Evolutionary conservation across 2,888 invertebrate species (phyloP), one percentile per base, ranked within the genome.

Genomic region (Scaptomyza tumidula): DNA sequence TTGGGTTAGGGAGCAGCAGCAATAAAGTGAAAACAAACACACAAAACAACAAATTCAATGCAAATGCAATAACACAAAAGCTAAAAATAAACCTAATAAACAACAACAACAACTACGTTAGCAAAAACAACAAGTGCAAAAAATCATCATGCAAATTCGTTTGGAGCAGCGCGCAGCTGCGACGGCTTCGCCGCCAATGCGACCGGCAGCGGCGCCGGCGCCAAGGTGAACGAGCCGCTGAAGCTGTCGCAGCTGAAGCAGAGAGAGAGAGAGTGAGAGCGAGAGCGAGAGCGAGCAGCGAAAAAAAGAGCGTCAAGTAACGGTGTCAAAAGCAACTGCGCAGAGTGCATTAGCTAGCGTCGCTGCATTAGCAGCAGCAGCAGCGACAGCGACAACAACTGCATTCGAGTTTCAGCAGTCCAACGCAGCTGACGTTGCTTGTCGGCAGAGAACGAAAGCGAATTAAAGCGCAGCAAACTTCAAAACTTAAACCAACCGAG

Each of bases 81-180:
- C 35, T 59, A 52, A 69, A 68, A 52, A 59, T 50, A 43, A 59
- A 64, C 33, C 33, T 37, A 6, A 60, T 19, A 45, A 56, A 41
- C n/a, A 74, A 39, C 16, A 46, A n/a, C 5, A 61, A 43, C 27
- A 44, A 19, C 41, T 35, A 31, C 2, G 19, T 19, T 19, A 55
- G 35, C 7, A 55, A 9, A 35, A 55, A 29, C 14, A 45, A 43
- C 5, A 14, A 24, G 0, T 39, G 35, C 14, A 35, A 58, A 49
- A 53, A 59, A 49, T 16, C 74, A 61, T 59, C 54, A 74, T 81
- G 76, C 75, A 70, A 84, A 76, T 61, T 63, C 63, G 39, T 24
- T 78, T 72, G 68, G 52, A 71, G 76, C 83, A 79, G 74, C 70
- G 83, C 80, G 85, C 85, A 85, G 85, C 85, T 82, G 85, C 82